Conservation (phyloP, 2,113 vertebrate genomes). For the Myanophis thanlyinensis region DNA sequence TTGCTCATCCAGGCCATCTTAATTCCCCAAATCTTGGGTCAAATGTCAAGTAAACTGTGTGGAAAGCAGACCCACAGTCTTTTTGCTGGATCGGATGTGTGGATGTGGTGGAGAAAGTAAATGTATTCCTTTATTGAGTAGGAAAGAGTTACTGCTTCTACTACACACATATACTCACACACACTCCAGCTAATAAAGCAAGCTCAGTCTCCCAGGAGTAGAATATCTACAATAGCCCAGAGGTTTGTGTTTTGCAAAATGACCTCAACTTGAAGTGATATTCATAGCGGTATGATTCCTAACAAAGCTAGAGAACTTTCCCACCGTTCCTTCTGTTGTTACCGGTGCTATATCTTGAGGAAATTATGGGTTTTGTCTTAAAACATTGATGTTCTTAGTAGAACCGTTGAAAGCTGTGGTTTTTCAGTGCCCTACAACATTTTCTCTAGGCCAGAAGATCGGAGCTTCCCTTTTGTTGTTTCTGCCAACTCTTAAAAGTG, state of each 20-base stretch:
- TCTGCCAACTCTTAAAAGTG: slow-evolving; percentile 71
- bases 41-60: too few species aligned
- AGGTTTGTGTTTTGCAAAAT: neutral
- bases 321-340: neutral
- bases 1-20: neutral
- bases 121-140: rapidly evolving
- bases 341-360: slow-evolving; percentile 28
- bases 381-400: neutral
- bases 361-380: slow-evolving; percentile 25
- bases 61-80: neutral
- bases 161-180: too few species aligned
- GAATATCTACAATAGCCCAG: too few species aligned
- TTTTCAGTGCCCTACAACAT: neutral
- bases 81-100: neutral
- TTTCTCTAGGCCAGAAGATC: neutral
- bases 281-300: neutral
- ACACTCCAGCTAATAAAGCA: neutral
- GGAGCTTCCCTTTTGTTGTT: slow-evolving; percentile 47
- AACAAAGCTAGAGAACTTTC: rapidly evolving
- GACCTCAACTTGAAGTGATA: too few species aligned
- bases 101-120: neutral
- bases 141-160: too few species aligned
- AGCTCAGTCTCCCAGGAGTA: neutral
- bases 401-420: neutral
- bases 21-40: neutral